phyloP scores from a whole-genome alignment of 2,113 vertebrate genomes.

The Morone chrysops region DNA sequence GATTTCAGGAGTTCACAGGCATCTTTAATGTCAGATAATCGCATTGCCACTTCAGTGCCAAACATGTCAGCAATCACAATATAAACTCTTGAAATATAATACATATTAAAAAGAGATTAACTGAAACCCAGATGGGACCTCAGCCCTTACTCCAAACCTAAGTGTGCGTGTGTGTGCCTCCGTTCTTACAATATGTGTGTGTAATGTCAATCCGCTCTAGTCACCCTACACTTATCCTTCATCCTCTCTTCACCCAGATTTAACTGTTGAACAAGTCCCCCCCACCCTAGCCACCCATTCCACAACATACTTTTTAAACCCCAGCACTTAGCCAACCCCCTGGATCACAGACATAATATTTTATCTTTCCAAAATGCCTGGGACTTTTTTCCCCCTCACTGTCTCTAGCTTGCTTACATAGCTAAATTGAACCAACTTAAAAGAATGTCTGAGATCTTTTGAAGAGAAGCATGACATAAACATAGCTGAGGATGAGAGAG shows the following conservation, averaged over 20 bases:
- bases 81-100: conserved; percentile 50
- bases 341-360: conserved; percentile 51
- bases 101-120: conserved; percentile 58
- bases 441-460: conserved; percentile 59
- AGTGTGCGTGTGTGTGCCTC: conserved; percentile 25
- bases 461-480: conserved; percentile 74
- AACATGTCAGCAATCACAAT: conserved; percentile 50
- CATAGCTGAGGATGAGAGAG: conserved; percentile 64
- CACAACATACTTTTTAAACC: conserved; percentile 29
- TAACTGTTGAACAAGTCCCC: conserved; percentile 42
- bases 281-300: not conserved
- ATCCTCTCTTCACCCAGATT: conserved; percentile 71
- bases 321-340: conserved; percentile 40
- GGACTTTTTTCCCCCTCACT: not conserved
- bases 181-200: conserved; percentile 54
- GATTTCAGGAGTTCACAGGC: conserved; percentile 37
- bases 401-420: conserved; percentile 47
- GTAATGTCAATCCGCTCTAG: conserved; percentile 72
- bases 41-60: conserved; percentile 41
- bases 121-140: conserved; percentile 62
- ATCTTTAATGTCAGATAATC: conserved; percentile 56
- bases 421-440: conserved; percentile 69
- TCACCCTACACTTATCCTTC: conserved; percentile 73
- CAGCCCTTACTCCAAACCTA: conserved; percentile 25
- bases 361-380: conserved; percentile 49